Evolutionary conservation across 2,888 invertebrate genomes (phyloP).

Genomic region (Acrobasis repandana): DNA sequence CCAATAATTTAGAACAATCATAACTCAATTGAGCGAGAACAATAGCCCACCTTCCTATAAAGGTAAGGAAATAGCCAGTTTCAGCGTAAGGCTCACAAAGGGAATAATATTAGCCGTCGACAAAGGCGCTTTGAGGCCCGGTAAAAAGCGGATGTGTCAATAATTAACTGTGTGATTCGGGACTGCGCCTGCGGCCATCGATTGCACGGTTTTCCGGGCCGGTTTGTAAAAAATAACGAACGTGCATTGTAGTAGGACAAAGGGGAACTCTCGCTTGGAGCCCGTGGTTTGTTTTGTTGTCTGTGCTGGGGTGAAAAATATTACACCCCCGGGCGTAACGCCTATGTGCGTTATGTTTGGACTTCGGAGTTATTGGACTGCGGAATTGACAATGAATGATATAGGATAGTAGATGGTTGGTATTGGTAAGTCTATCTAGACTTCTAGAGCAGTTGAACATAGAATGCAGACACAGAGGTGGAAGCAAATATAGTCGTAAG

Average conservation of each 20-base stretch:
- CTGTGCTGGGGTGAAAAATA: slow-evolving; percentile 74
- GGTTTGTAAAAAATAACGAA: slow-evolving; percentile 62
- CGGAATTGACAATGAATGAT: not conserved
- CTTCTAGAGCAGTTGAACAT: not conserved
- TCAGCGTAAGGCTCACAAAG: slow-evolving; percentile 50
- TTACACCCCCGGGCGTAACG: slow-evolving; percentile 75
- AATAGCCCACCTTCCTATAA: slow-evolving; percentile 52
- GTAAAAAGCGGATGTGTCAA: slow-evolving; percentile 81
- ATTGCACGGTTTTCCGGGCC: slow-evolving; percentile 53
- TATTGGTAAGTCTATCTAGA: not conserved
- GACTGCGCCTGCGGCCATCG: slow-evolving; percentile 71
- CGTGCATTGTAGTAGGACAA: slow-evolving; percentile 66
- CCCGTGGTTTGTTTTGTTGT: slow-evolving; percentile 62
- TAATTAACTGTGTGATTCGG: slow-evolving; percentile 79
- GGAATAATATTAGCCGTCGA: slow-evolving; percentile 64
- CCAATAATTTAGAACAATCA: slow-evolving; percentile 60
- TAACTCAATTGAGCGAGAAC: slow-evolving; percentile 41
- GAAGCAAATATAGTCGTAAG: too few relatives aligned
- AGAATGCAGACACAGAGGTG: not conserved
- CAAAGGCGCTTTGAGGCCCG: slow-evolving; percentile 55
- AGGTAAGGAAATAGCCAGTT: slow-evolving; percentile 74
- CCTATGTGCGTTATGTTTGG: slow-evolving; percentile 36
- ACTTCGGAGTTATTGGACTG: not conserved
- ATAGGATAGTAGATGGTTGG: not conserved
- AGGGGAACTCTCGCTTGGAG: slow-evolving; percentile 54